Conservation (phyloP, 2,888 invertebrate genomes). For the Campoplex nolae region DNA sequence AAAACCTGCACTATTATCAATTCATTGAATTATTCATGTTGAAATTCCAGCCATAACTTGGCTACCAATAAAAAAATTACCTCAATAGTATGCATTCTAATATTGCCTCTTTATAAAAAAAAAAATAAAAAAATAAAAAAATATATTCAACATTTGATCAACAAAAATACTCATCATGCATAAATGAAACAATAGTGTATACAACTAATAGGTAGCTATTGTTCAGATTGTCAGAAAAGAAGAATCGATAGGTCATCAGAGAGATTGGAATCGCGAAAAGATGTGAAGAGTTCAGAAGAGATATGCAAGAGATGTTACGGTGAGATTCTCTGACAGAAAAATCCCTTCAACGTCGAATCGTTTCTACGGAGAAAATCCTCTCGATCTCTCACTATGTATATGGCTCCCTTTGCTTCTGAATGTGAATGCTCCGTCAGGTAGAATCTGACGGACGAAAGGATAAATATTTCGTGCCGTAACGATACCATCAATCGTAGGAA, state of each 20-base stretch:
- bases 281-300: not conserved
- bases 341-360: constrained; percentile 39
- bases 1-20: not conserved
- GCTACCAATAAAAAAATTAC: not conserved
- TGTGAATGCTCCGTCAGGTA: not conserved
- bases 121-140: no score
- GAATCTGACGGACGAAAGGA: not conserved
- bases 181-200: not conserved
- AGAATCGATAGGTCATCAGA: not conserved
- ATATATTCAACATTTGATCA: no score
- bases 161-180: not conserved
- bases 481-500: constrained; percentile 18
- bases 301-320: not conserved
- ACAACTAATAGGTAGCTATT: not conserved
- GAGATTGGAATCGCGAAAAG: not conserved
- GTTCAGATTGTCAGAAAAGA: not conserved
- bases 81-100: not conserved
- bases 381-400: not conserved
- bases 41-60: not conserved
- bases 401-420: not conserved
- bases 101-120: not conserved
- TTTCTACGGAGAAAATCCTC: constrained; percentile 26
- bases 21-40: not conserved
- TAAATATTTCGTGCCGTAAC: constrained; percentile 32
- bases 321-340: constrained; percentile 10